Percentiles rank a stretch among this genome's conserved stretches.
Conservation (phyloP, 2,113 vertebrate genomes). For the Megaceryle maxima region DNA sequence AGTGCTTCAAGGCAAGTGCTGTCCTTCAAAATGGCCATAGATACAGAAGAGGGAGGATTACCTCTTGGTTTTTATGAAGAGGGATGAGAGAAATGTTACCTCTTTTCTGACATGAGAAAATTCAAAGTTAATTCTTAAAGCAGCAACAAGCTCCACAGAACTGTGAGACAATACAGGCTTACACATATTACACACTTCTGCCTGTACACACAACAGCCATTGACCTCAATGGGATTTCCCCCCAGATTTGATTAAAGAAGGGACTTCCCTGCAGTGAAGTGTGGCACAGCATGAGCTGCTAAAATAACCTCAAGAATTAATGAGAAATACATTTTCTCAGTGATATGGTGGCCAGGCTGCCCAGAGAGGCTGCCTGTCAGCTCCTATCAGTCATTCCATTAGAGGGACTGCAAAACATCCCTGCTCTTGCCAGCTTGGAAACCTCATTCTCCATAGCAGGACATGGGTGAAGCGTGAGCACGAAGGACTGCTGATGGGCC, state of each 20-base stretch:
- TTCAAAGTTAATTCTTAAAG: background rate
- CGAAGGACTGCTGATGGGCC: background rate
- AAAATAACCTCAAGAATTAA: slow-evolving; percentile 19
- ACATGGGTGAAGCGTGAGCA: background rate
- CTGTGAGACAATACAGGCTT: background rate
- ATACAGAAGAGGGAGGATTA: background rate
- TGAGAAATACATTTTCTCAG: background rate
- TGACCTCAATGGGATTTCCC: background rate
- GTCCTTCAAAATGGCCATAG: background rate
- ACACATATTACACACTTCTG: background rate
- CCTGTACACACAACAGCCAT: background rate
- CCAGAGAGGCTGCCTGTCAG: slow-evolving; percentile 33
- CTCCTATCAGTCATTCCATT: slow-evolving; percentile 32
- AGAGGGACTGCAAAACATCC: background rate
- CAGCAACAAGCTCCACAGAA: background rate
- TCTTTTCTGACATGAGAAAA: background rate
- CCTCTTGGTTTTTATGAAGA: background rate
- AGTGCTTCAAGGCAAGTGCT: background rate
- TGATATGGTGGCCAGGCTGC: background rate
- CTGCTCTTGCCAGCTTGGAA: background rate
- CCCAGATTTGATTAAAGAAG: background rate
- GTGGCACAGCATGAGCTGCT: background rate
- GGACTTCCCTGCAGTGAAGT: background rate
- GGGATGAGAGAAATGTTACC: background rate
- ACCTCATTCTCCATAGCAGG: background rate